Evolutionary conservation across 1,140 invertebrate genomes (phyloP), one percentile per base, ranked within the genome.

Genomic region (Monomorium pharaonis): DNA sequence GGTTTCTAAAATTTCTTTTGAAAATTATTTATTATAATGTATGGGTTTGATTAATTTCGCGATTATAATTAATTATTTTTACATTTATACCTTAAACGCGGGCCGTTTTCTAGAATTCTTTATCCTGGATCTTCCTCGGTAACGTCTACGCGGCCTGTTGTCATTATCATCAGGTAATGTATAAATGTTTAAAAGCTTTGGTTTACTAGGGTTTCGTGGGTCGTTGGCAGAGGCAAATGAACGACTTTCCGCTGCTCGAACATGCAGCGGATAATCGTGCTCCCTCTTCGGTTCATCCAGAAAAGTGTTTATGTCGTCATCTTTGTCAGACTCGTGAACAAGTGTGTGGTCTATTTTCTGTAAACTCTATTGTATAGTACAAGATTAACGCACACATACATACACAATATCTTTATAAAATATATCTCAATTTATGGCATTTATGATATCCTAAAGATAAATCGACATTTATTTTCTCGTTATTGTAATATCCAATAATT

Each of bases 141-240:
- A 33, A 24, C 78, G 78, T 49, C 78, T 74, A n/a, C 78, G 78
- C 24, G 33, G 65, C n/a, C 78, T 74, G 42, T 9, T 56, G 6
- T 83, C 67, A 10, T 72, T 72, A 21, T 83, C 78, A 56, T 83
- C 67, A 27, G 67, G 78, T 33, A 83, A 58, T 47, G 30, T 10
- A 21, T 83, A 83, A 42, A 83, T 83, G 10, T 6, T 74, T 33
- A 83, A 7, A 56, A 83, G 67, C 10, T 83, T 83, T 47, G 78
- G 78, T 51, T 74, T 83, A 18, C 60, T 72, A 51, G 76, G 3
- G 2, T 76, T n/a, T 2, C 27, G 30, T 16, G 27, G 4, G 3
- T 63, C 44, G n/a, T 60, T 24, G 7, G 14, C 65, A 30, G 24
- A 10, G 37, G 78, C 51, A 14, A 72, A 83, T 16, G 78, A 83